Base-by-base conservation (phyloP, 1,140 invertebrate genomes). In the Drosophila kanapiae region DNA sequence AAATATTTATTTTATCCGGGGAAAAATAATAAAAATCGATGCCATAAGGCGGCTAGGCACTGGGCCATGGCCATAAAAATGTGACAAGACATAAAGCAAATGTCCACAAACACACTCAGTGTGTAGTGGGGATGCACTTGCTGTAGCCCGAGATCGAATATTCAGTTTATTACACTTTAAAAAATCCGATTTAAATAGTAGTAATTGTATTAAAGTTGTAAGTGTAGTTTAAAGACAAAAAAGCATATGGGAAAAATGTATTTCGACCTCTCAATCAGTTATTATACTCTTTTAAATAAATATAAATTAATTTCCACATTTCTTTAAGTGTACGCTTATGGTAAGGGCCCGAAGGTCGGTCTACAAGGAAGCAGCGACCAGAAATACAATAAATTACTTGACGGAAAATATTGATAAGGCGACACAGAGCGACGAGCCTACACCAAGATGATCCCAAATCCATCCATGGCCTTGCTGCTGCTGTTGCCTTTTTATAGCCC, bases 381-480 rank as follows among this genome's bases (percentile, higher is more conserved):
- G 27, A 82, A 87, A 80, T 80, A 65, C 85, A 87, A 91, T 91
- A 91, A 91, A 91, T 91, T 91, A 91, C 80, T 80, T 80, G 90
- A 91, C 90, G 85, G 60, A 82, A 91, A 91, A 91, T 91, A 87
- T 91, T 91, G 91, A 91, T 91, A 91, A 91, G 88, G 70, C 76
- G 81, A 74, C 76, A 68, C 71, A 75, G 54, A 35, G 40, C 27
- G 75, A 71, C 67, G 75, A 45, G 56, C 42, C 43, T 18, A 82
- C 83, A 86, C 79, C 83, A 75, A 68, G 65, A 78, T 54, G 60
- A 77, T 85, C 61, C 61, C 64, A 49, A 63, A 60, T 64, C 62
- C 69, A 48, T 37, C 58, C 67, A 16, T 58, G 48, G 68, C 69
- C 82, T 85, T 79, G 61, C 42, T 63, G 16, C 49, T 35, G 62